Base-by-base conservation (phyloP, 2,113 vertebrate species). In the Apteryx owenii region DNA sequence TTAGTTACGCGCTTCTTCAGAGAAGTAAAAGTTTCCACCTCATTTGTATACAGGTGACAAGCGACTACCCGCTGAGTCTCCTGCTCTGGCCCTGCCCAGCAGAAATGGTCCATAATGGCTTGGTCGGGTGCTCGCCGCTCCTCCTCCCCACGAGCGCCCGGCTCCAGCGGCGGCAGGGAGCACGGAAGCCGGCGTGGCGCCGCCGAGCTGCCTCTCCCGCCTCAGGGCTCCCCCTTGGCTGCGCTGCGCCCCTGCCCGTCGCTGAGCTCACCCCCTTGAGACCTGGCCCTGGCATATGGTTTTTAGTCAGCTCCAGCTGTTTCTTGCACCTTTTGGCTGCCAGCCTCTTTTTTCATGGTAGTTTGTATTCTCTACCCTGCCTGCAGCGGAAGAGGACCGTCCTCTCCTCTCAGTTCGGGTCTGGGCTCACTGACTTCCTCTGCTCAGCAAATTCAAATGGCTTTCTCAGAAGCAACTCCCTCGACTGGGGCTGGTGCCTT, bases 281-380 rank as follows among this genome's bases (percentile, higher is more conserved):
- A 68, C 51, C 61, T 61, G 69, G 38, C 56, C 54, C 90, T 95
- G 94, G 90, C 65, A 51, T 79, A 60, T 81, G 38, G 64, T 88
- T 85, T 94, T 86, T 38, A 83, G n/a, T 48, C 78, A 69, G 60
- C 40, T 92, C 56, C 73, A 81, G 28, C 72, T 68, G 42, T 68
- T 94, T 66, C 82, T 93, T 68, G 77, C 38, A 93, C 80, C 77
- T 96, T 95, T 89, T 48, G 5, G 9, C 31, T 85, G 75, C 31
- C 65, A 78, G 61, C 70, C 26, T 81, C 1, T 2, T 85, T 86
- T 87, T 66, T 61, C 2, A 0, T 38, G 10, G 18, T 29, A n/a
- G 76, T 76, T 93, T 84, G 29, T 28, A 48, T 83, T 89, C 38
- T 71, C 14, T 81, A 66, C 88, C 42, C 83, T 81, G 68, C 26